Conservation (phyloP, 1,140 invertebrate species). For the Calephelis virginiensis region DNA sequence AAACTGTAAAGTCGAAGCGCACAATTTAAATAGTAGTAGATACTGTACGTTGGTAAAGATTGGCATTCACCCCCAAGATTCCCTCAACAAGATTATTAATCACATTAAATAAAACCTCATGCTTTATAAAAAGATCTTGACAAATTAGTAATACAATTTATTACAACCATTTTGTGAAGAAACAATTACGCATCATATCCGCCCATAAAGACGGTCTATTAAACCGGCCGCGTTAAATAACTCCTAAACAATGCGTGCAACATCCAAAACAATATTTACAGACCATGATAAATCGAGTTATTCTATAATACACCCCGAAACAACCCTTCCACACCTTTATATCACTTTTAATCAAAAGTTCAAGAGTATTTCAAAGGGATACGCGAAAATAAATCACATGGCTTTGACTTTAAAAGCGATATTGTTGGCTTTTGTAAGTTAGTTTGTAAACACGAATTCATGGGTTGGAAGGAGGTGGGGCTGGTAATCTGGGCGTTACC, state of each 20-base stretch:
- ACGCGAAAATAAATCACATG: conserved; percentile 28
- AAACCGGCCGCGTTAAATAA: conserved; percentile 57
- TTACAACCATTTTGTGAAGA: conserved; percentile 33
- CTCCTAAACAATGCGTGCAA: conserved; percentile 64
- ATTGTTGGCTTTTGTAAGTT: conserved; percentile 15
- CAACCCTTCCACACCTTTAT: conserved; percentile 42
- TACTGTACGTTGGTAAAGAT: too few species aligned
- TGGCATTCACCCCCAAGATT: too few species aligned
- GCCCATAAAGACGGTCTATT: conserved; percentile 32
- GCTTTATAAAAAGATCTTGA: conserved; percentile 28
- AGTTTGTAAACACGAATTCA: conserved; percentile 27
- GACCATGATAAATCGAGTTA: conserved; percentile 37
- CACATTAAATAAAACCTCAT: conserved; percentile 10
- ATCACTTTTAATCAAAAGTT: conserved; percentile 28
- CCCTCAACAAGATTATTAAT: not conserved
- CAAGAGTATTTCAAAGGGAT: not conserved
- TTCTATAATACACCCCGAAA: conserved; percentile 40
- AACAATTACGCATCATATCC: conserved; percentile 44
- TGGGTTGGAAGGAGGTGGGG: conserved; percentile 41
- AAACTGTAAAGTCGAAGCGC: too few species aligned
- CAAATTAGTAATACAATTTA: conserved; percentile 35
- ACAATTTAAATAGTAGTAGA: too few species aligned
- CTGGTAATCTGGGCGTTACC: conserved; percentile 42
- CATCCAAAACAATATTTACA: conserved; percentile 45
- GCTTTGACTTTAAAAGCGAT: not conserved